Percentiles rank a stretch among this genome's conserved stretches.
phyloP scores from a whole-genome alignment of 1,140 invertebrate genomes.

The Drosophila baimaii region DNA sequence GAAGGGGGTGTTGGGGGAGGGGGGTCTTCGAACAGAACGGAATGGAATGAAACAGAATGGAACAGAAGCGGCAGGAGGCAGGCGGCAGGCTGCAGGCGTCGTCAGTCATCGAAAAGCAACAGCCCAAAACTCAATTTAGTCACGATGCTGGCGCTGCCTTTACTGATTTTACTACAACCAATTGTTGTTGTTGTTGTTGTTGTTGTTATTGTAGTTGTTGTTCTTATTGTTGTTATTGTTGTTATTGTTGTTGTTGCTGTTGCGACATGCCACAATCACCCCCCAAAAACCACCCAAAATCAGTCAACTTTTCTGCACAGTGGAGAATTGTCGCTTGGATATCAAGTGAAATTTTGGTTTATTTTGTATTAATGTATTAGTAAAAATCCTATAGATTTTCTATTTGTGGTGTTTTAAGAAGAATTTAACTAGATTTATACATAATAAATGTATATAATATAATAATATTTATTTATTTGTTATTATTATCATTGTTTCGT shows the following conservation, averaged over 20 bases:
- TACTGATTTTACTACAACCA: slow-evolving; percentile 38
- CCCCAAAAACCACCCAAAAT: slow-evolving; percentile 3
- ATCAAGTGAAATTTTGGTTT: not conserved
- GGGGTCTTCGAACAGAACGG: not conserved
- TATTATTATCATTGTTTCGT: too few species aligned
- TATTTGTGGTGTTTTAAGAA: too few species aligned
- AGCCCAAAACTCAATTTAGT: slow-evolving; percentile 77
- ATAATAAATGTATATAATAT: too few species aligned
- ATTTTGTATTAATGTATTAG: too few species aligned
- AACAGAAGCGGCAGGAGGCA: slow-evolving; percentile 11
- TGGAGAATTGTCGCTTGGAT: not conserved
- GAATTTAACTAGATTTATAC: too few species aligned
- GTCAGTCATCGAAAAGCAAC: slow-evolving; percentile 70
- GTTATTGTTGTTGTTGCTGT: slow-evolving; percentile 8
- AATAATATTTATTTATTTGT: too few species aligned
- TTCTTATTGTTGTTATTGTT: slow-evolving; percentile 2
- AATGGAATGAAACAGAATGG: slow-evolving; percentile 15
- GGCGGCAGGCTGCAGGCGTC: slow-evolving; percentile 18
- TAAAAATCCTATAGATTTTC: too few species aligned
- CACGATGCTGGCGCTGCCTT: slow-evolving; percentile 37
- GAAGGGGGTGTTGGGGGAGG: too few species aligned
- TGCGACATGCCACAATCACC: slow-evolving; percentile 6
- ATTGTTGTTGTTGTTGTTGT: slow-evolving; percentile 9
- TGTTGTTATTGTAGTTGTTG: not conserved
- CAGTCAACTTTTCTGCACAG: not conserved